Percentiles rank a stretch among this genome's conserved stretches.
Conservation (phyloP, 1,140 invertebrate species). For the Eciton burchellii region DNA sequence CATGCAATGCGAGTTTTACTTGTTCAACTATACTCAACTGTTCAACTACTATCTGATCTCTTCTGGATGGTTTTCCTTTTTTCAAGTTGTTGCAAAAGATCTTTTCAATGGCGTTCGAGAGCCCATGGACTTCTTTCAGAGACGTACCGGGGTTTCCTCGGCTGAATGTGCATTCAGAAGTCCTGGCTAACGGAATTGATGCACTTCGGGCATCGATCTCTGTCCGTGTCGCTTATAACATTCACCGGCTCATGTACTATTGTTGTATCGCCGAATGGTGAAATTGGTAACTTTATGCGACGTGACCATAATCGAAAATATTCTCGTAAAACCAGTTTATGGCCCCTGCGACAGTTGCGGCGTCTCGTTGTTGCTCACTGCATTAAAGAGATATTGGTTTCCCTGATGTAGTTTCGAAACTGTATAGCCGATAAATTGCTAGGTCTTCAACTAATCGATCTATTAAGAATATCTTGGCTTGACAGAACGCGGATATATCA, state of each 20-base stretch:
- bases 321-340: background rate
- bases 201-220: slow-evolving; percentile 14
- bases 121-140: slow-evolving; percentile 26
- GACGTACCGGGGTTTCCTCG: slow-evolving; percentile 33
- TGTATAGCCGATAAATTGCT: background rate
- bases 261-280: background rate
- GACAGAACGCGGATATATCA: background rate
- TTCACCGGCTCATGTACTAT: background rate
- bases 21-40: too few relatives aligned
- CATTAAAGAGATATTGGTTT: background rate
- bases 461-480: background rate
- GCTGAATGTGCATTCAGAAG: slow-evolving; percentile 14
- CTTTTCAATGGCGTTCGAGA: background rate
- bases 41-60: slow-evolving; percentile 21
- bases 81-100: background rate
- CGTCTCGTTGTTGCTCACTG: background rate
- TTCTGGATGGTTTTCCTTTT: background rate
- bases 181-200: slow-evolving; percentile 64
- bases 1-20: slow-evolving; percentile 14
- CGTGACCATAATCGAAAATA: background rate
- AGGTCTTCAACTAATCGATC: background rate
- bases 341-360: background rate
- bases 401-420: background rate
- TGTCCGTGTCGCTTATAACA: slow-evolving; percentile 3
- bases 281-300: background rate